Percentiles rank a stretch among this genome's conserved stretches.
These are phyloP conservation scores for Ondatra zibethicus DNA, from an alignment of 2,113 vertebrate genomes.

Conservation along the genomic window DNA sequence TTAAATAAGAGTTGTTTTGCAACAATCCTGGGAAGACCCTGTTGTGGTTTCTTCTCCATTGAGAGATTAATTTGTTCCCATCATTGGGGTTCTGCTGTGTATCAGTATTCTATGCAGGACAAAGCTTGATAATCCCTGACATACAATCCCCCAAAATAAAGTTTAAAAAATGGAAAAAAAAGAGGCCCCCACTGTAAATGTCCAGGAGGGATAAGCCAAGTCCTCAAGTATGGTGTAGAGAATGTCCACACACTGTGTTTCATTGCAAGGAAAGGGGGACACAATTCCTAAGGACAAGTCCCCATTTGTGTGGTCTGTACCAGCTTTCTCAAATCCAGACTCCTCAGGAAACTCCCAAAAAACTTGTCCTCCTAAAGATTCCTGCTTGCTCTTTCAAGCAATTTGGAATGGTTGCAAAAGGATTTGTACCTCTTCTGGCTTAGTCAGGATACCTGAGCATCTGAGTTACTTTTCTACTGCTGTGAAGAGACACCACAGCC, in stretches of 20 bases:
- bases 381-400: background rate
- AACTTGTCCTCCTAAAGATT: background rate
- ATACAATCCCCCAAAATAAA: background rate
- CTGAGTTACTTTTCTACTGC: background rate
- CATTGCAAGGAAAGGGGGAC: background rate
- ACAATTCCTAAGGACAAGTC: background rate
- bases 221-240: background rate
- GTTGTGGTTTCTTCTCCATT: background rate
- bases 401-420: background rate
- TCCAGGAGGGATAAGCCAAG: background rate
- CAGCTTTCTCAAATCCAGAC: background rate
- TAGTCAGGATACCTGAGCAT: background rate
- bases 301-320: background rate
- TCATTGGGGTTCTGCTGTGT: slow-evolving; percentile 23
- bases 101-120: background rate
- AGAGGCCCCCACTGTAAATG: background rate
- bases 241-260: background rate
- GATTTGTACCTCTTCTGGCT: background rate
- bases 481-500: background rate
- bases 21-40: background rate
- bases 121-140: slow-evolving; percentile 2
- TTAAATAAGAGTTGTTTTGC: background rate
- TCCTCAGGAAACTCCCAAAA: background rate
- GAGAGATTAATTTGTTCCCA: background rate
- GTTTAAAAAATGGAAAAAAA: background rate